Conservation (phyloP, 2,113 vertebrate genomes). For the Galeopterus variegatus region DNA sequence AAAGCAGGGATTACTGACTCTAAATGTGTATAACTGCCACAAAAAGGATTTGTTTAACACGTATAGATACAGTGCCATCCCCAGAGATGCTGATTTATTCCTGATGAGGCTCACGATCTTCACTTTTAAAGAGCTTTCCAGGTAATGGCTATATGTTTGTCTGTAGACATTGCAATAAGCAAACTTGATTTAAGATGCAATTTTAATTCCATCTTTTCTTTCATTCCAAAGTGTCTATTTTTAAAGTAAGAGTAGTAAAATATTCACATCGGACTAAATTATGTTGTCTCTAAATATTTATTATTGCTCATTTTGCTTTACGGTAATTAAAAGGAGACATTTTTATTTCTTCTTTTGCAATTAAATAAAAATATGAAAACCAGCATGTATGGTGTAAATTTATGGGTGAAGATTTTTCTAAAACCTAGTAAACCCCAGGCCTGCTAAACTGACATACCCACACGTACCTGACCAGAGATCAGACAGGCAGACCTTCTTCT, state of each 20-base stretch:
- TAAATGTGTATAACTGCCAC: neutral
- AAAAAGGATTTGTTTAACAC: neutral
- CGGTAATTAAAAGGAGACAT: neutral
- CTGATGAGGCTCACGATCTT: neutral
- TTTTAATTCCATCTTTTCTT: neutral
- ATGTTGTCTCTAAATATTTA: neutral
- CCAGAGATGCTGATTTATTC: neutral
- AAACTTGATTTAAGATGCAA: neutral
- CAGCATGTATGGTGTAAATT: neutral
- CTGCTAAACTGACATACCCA: no score
- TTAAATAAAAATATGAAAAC: constrained; percentile 35
- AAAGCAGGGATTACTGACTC: neutral
- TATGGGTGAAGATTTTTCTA: neutral
- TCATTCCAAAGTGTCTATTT: neutral
- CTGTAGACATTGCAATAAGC: neutral
- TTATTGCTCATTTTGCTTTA: neutral
- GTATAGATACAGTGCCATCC: neutral
- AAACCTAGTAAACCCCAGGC: neutral
- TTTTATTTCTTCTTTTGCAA: constrained; percentile 29
- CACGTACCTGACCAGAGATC: no score
- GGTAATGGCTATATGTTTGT: neutral
- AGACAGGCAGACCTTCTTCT: no score
- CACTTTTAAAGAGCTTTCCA: neutral
- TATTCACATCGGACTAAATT: neutral
- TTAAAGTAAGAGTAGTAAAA: neutral